A percentile compares a stretch with the other conserved stretches of the same genome.
Evolutionary conservation across 2,797 vertebrate species (phyloP).

Genomic region (Periophthalmus magnuspinnatus): DNA sequence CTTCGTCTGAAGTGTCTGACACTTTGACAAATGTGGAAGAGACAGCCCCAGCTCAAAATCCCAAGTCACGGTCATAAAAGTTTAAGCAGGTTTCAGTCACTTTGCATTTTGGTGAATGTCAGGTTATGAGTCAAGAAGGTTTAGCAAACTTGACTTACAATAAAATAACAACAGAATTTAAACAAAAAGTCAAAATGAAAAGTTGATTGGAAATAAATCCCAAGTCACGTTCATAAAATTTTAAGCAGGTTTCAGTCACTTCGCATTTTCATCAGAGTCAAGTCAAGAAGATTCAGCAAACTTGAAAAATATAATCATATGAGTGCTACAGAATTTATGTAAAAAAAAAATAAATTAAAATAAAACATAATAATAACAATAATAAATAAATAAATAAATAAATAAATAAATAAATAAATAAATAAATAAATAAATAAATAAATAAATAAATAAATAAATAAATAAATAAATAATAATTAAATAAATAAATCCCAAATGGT

Average conservation of each 20-base stretch:
- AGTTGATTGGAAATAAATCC: not conserved
- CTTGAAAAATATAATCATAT: not conserved
- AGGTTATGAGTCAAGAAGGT: slow-evolving; percentile 11
- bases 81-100: slow-evolving; percentile 22
- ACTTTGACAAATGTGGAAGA: slow-evolving; percentile 23
- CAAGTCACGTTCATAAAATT: not conserved
- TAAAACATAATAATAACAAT: no score
- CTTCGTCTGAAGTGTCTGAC: slow-evolving; percentile 5
- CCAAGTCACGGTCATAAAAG: not conserved
- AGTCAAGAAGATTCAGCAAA: slow-evolving; percentile 2
- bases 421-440: no score
- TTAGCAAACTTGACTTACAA: not conserved
- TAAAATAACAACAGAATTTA: no score
- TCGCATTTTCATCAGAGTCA: slow-evolving; percentile 12
- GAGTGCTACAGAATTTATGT: not conserved
- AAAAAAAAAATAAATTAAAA: not conserved
- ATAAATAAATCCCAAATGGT: no score
- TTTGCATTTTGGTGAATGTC: slow-evolving; percentile 12
- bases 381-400: no score
- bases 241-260: slow-evolving; percentile 21
- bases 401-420: no score
- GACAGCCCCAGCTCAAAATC: not conserved
- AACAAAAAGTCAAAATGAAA: no score
- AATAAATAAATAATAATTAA: no score
- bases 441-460: no score